Conservation (phyloP, 2,888 invertebrate genomes). For the Aporophyla nigra region DNA sequence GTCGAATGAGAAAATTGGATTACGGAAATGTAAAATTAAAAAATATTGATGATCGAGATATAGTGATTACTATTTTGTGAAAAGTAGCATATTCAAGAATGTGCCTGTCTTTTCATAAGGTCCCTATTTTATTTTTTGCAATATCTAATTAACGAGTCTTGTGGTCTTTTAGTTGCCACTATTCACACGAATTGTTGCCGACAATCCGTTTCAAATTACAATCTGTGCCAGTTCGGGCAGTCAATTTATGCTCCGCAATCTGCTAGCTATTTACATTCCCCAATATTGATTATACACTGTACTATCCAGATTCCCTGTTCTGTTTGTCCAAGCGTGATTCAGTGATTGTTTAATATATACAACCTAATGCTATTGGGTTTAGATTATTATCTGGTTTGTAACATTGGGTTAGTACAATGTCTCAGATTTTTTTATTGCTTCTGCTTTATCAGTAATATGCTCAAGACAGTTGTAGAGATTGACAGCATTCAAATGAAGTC, state of each 20-base stretch:
- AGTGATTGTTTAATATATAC: slow-evolving; percentile 33
- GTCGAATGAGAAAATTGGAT: neutral
- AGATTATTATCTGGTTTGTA: neutral
- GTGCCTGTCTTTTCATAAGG: neutral
- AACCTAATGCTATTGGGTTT: slow-evolving; percentile 12
- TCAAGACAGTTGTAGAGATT: neutral
- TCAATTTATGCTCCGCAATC: slow-evolving; percentile 55
- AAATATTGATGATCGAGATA: neutral
- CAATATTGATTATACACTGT: slow-evolving; percentile 64
- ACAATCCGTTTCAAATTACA: slow-evolving; percentile 37
- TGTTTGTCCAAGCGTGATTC: slow-evolving; percentile 48
- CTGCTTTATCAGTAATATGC: neutral
- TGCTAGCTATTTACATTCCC: slow-evolving; percentile 55
- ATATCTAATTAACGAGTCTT: neutral
- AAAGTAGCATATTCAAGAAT: neutral
- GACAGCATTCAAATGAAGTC: neutral
- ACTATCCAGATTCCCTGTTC: slow-evolving; percentile 44
- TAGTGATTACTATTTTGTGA: neutral
- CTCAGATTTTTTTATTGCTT: neutral
- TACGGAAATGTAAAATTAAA: neutral
- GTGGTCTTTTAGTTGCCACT: slow-evolving; percentile 13
- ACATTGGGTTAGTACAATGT: neutral
- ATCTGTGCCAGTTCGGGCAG: slow-evolving; percentile 30
- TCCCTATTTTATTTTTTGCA: neutral
- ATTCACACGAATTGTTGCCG: slow-evolving; percentile 30